Conservation (phyloP, 2,113 vertebrate genomes). For the Phaethornis superciliosus region DNA sequence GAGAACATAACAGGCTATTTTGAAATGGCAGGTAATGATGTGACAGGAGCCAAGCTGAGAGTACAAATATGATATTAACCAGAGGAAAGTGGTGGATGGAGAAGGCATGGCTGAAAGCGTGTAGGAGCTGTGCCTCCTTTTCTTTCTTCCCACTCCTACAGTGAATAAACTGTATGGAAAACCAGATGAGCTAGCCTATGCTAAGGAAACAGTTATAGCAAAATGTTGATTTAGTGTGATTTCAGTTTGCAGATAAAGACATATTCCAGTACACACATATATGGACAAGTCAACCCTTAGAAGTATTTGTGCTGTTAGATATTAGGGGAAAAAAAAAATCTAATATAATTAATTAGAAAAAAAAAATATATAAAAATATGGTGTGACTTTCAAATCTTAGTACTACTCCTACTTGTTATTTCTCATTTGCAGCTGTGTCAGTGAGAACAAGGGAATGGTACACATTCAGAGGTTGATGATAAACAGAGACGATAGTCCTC, state of each 20-base stretch:
- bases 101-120: not conserved
- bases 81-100: not conserved
- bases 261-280: not conserved
- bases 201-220: not conserved
- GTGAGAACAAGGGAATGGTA: slow-evolving; percentile 28
- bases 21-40: not conserved
- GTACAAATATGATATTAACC: not conserved
- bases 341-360: not conserved
- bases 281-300: not conserved
- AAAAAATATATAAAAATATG: not conserved
- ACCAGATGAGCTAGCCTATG: not conserved
- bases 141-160: not conserved
- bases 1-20: not conserved
- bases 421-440: not conserved
- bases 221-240: not conserved
- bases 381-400: not conserved
- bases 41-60: not conserved
- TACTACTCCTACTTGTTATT: not conserved
- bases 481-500: slow-evolving; percentile 41
- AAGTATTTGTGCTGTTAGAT: not conserved
- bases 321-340: not conserved
- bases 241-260: not conserved
- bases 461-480: slow-evolving; percentile 9
- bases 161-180: not conserved
- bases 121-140: not conserved